Conservation (phyloP, 30 jellyfish, hydroid and myxozoan species). For the Chironex yamaguchii region DNA sequence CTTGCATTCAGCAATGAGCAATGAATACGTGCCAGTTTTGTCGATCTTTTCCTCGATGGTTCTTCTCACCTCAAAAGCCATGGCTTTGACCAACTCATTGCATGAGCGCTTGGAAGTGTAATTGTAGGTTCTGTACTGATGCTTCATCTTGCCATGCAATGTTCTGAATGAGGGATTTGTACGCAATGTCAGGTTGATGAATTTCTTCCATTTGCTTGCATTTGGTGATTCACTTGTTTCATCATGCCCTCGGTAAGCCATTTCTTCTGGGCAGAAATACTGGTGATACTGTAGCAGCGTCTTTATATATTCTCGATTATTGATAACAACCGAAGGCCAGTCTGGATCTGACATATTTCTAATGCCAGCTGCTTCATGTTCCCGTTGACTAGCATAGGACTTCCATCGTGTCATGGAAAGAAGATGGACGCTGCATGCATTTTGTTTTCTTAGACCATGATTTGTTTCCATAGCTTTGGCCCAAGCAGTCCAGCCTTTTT, state of each 20-base stretch:
- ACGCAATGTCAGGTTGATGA: slow-evolving; percentile 27
- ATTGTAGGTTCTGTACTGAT: slow-evolving; percentile 23
- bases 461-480: too few species aligned
- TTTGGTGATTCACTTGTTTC: slow-evolving; percentile 40
- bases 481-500: too few species aligned
- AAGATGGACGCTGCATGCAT: too few species aligned
- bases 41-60: too few species aligned
- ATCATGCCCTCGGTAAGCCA: slow-evolving; percentile 34
- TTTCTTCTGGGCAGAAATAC: slow-evolving; percentile 22
- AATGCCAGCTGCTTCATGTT: slow-evolving; percentile 1
- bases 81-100: too few species aligned
- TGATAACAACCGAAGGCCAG: slow-evolving; percentile 39
- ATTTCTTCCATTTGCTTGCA: slow-evolving; percentile 48
- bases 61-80: too few species aligned
- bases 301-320: slow-evolving; percentile 36
- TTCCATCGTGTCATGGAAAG: not conserved
- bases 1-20: too few species aligned
- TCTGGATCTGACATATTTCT: slow-evolving; percentile 53
- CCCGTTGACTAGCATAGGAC: not conserved
- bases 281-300: slow-evolving; percentile 29
- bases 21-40: too few species aligned
- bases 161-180: slow-evolving; percentile 23
- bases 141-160: slow-evolving; percentile 39
- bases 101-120: slow-evolving; percentile 39
- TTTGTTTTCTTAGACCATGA: too few species aligned